Conservation (phyloP, 2,888 invertebrate genomes). For the Dione juno region DNA sequence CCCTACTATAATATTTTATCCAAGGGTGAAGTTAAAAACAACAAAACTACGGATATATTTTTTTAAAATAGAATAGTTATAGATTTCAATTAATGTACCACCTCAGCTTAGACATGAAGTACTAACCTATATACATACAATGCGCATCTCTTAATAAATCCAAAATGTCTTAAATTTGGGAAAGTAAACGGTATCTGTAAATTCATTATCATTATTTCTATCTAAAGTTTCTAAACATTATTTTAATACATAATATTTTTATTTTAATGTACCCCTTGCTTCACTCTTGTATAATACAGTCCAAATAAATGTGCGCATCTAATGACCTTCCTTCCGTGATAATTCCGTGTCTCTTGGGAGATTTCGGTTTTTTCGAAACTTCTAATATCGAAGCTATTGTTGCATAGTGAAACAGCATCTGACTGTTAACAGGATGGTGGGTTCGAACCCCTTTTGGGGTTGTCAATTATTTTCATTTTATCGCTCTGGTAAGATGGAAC, state of each 20-base stretch:
- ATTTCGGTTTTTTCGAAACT: conserved; percentile 46
- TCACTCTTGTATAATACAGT: conserved; percentile 44
- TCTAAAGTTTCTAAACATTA: too few species aligned
- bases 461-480: background rate
- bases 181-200: too few species aligned
- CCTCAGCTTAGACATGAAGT: too few species aligned
- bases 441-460: background rate
- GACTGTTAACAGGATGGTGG: background rate
- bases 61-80: too few species aligned
- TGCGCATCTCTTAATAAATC: too few species aligned
- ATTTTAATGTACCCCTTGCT: background rate
- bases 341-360: conserved; percentile 44
- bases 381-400: background rate
- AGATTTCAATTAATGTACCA: too few species aligned
- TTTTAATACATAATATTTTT: background rate
- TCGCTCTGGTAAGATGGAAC: background rate
- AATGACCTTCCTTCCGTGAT: conserved; percentile 47
- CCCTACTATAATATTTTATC: too few species aligned
- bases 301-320: conserved; percentile 47
- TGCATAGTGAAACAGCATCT: background rate
- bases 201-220: too few species aligned
- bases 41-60: too few species aligned
- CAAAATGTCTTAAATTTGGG: too few species aligned
- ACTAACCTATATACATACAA: too few species aligned
- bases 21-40: too few species aligned